Evolutionary conservation across 2,888 invertebrate genomes (phyloP).

Genomic region (Mantis religiosa): DNA sequence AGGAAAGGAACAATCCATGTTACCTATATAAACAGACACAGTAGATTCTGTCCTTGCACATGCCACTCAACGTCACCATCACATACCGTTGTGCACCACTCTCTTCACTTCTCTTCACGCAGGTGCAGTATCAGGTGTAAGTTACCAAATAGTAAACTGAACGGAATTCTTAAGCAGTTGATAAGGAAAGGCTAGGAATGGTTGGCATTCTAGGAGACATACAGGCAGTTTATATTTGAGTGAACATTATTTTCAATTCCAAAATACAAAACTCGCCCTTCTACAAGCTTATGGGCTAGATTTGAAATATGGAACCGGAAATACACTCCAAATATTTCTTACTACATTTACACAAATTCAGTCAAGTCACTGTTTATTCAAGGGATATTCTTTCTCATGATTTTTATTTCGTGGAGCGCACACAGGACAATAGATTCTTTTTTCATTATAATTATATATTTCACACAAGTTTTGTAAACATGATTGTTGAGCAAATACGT

Average conservation of each 20-base stretch:
- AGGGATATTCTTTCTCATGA: conserved; percentile 6
- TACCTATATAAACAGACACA: no score
- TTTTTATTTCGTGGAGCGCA: conserved; percentile 31
- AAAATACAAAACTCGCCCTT: background rate
- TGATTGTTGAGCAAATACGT: conserved; percentile 31
- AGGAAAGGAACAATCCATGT: no score
- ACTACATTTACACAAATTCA: background rate
- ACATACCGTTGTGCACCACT: no score
- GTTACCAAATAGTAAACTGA: no score
- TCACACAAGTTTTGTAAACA: conserved; percentile 27
- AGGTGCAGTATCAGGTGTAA: no score
- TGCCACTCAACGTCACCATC: no score
- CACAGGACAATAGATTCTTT: conserved; percentile 27
- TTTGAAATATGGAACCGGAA: background rate
- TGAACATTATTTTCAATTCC: background rate
- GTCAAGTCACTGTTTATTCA: background rate
- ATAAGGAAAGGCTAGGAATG: background rate
- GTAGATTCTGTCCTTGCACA: no score
- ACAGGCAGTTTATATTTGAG: background rate
- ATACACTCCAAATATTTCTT: background rate
- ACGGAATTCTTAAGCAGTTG: no score
- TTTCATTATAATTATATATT: conserved; percentile 12
- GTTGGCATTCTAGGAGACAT: background rate
- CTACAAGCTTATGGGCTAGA: background rate
- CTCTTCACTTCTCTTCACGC: no score